phyloP scores from a whole-genome alignment of 2,888 invertebrate species.

The Agrochola circellaris region DNA sequence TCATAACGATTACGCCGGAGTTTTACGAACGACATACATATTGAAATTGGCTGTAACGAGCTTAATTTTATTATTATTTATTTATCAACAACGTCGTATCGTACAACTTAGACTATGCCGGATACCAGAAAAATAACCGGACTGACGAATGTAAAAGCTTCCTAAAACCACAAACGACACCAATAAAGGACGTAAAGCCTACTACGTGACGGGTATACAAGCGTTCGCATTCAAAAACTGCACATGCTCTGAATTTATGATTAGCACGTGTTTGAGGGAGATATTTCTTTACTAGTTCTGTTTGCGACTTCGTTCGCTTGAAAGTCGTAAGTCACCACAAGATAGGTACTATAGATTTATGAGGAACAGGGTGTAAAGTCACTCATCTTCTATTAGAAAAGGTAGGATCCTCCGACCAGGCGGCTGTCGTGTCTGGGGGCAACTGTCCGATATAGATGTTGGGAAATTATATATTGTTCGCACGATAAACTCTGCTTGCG shows the following conservation, averaged over 20 bases:
- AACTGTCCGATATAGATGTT: no score
- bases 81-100: no score
- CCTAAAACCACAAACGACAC: not conserved
- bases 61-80: not conserved
- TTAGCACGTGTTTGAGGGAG: not conserved
- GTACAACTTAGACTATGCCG: not conserved
- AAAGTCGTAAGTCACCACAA: not conserved
- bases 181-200: not conserved
- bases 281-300: not conserved
- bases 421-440: no score
- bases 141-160: not conserved
- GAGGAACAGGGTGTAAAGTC: no score
- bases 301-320: not conserved
- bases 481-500: no score
- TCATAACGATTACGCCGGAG: not conserved
- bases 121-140: not conserved
- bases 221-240: constrained; percentile 12
- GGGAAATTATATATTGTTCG: no score
- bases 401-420: no score
- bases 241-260: constrained; percentile 35
- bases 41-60: not conserved
- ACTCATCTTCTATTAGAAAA: no score
- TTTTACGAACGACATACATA: no score
- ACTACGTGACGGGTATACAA: constrained; percentile 23
- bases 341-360: no score